Evolutionary conservation across 2,113 vertebrate species (phyloP).

Genomic region (Rhabdomys dilectus): DNA sequence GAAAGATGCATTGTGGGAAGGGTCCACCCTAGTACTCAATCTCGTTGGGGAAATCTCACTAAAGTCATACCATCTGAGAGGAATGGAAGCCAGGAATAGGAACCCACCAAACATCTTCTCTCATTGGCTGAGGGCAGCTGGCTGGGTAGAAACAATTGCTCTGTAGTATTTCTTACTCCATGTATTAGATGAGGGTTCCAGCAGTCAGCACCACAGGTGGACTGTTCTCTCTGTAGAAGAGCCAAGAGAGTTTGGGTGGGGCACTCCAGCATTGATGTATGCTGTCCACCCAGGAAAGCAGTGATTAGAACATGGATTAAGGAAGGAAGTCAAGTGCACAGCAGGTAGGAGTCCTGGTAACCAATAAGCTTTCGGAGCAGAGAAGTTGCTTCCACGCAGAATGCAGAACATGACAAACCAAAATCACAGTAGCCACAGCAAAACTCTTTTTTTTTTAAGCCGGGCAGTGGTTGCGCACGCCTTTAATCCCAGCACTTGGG

Average conservation of each 20-base stretch:
- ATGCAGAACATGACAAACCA: slow-evolving; percentile 8
- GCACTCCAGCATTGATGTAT: background rate
- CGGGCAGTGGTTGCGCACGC: too few relatives aligned
- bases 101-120: background rate
- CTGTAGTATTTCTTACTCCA: background rate
- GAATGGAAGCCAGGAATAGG: background rate
- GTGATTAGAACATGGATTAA: background rate
- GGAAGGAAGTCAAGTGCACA: background rate
- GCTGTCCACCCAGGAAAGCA: background rate
- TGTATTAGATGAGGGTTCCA: background rate
- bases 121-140: background rate
- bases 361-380: background rate
- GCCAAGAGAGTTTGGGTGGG: background rate
- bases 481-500: too few relatives aligned
- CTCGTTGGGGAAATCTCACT: background rate
- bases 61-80: background rate
- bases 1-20: background rate
- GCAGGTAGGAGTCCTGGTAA: background rate
- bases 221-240: background rate
- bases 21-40: background rate
- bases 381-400: background rate
- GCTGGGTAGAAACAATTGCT: background rate
- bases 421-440: background rate
- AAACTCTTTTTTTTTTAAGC: background rate
- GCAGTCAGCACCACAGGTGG: background rate